Conservation (phyloP, 2,797 vertebrate species). For the Gobio occitaniae region DNA sequence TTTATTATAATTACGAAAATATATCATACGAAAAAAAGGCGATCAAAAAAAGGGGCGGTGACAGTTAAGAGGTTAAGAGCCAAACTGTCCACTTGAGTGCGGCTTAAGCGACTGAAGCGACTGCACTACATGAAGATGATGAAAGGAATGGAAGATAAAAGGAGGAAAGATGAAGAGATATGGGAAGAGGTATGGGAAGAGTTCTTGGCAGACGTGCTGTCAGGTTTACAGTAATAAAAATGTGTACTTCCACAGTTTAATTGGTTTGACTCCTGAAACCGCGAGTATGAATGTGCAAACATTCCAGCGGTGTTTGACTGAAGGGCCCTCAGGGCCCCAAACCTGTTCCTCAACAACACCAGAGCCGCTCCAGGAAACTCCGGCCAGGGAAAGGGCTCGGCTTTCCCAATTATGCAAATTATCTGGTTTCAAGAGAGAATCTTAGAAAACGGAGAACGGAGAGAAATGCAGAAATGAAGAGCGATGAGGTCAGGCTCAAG, state of each 20-base stretch:
- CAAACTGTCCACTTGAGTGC: background rate
- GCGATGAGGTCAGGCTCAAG: background rate
- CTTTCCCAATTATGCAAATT: slow-evolving; percentile 3
- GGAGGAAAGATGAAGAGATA: background rate
- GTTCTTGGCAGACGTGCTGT: background rate
- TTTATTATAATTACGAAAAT: too few species aligned
- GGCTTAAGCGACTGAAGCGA: background rate
- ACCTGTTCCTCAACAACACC: slow-evolving; percentile 20
- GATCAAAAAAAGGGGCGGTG: too few species aligned
- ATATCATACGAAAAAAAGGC: too few species aligned
- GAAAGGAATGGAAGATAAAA: background rate
- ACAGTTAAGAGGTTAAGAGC: background rate
- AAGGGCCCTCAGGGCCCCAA: background rate
- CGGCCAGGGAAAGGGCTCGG: background rate
- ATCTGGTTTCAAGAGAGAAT: background rate
- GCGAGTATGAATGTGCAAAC: background rate
- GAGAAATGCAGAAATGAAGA: background rate
- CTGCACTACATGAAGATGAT: background rate
- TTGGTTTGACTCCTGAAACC: background rate
- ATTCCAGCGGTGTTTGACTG: background rate
- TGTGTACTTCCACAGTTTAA: background rate
- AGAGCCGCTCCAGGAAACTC: background rate
- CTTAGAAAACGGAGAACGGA: background rate
- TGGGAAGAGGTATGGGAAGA: background rate
- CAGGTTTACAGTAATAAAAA: background rate